phyloP scores from a whole-genome alignment of 2,113 vertebrate species.

The Tautogolabrus adspersus region DNA sequence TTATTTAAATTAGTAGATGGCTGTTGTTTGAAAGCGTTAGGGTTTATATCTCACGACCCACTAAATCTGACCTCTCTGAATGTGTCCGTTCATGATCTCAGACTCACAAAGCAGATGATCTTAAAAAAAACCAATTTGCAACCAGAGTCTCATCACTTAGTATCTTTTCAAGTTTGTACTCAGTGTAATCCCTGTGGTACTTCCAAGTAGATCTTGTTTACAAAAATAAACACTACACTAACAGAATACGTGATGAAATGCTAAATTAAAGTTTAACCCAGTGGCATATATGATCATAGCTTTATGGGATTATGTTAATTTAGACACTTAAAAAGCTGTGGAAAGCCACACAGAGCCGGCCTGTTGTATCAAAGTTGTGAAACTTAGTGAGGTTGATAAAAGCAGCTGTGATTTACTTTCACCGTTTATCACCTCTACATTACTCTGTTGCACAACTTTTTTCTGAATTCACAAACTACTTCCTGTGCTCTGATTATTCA shows the following conservation, averaged over 20 bases:
- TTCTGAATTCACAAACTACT: too few species aligned
- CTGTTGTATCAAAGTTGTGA: not conserved
- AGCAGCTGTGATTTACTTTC: not conserved
- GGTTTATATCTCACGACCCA: too few species aligned
- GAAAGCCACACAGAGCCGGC: not conserved
- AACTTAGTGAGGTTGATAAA: not conserved
- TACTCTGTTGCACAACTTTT: not conserved
- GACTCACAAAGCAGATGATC: not conserved
- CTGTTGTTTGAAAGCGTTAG: too few species aligned
- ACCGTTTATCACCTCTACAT: not conserved
- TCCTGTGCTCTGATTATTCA: too few species aligned
- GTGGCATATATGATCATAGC: not conserved
- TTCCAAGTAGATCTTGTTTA: slow-evolving; percentile 3
- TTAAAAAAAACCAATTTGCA: slow-evolving; percentile 8
- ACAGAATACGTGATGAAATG: slow-evolving; percentile 28
- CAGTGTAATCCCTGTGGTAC: not conserved
- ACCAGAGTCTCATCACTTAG: not conserved
- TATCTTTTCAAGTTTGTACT: slow-evolving; percentile 1
- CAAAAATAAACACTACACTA: slow-evolving; percentile 16
- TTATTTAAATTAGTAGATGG: too few species aligned
- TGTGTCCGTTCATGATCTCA: not conserved
- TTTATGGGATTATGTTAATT: not conserved
- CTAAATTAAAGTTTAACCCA: not conserved
- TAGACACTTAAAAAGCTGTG: not conserved
- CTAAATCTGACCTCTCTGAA: not conserved